Conservation (phyloP, 2,888 invertebrate genomes). For the Adineta ricciae region DNA sequence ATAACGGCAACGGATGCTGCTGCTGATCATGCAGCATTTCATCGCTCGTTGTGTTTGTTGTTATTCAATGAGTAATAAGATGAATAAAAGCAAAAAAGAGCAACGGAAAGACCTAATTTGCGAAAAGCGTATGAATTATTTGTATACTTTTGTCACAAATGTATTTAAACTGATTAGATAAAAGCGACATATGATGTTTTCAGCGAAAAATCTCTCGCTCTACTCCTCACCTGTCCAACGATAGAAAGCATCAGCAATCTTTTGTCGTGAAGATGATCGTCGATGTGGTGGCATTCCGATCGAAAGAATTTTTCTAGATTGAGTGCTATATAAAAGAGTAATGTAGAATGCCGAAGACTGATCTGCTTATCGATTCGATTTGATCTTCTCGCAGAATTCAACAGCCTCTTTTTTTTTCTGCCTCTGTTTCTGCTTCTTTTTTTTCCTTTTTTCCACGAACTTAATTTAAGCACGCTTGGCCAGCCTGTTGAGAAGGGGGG, state of each 20-base stretch:
- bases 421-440: background rate
- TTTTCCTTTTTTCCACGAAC: background rate
- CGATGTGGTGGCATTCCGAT: background rate
- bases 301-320: background rate
- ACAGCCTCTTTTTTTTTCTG: background rate
- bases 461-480: background rate
- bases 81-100: background rate
- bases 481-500: background rate
- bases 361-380: slow-evolving; percentile 5
- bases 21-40: background rate
- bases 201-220: background rate
- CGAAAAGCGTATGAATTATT: background rate
- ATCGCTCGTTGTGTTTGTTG: background rate
- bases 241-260: background rate
- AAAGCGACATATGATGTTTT: background rate
- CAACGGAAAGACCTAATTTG: background rate
- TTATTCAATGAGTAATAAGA: background rate
- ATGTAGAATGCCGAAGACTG: background rate
- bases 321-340: background rate
- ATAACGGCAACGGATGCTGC: background rate
- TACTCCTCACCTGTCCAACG: background rate
- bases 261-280: background rate
- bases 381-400: background rate
- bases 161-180: background rate
- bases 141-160: background rate